phyloP scores from a whole-genome alignment of 2,888 invertebrate species.

The Lochmaea capreae region DNA sequence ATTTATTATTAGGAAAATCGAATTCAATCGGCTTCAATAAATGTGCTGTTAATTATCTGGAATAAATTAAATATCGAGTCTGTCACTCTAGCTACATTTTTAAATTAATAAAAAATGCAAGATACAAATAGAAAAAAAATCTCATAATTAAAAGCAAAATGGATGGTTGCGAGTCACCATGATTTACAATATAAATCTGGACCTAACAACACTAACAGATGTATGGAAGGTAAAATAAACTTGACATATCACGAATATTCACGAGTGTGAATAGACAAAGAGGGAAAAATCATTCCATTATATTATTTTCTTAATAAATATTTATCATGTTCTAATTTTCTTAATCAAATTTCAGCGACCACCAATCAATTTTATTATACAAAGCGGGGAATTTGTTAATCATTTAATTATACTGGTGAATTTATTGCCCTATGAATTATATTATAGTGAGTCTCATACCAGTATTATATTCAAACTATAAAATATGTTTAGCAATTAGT shows the following conservation, averaged over 20 bases:
- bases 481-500: slow-evolving; percentile 11
- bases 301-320: no score
- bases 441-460: neutral
- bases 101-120: no score
- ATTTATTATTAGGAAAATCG: neutral
- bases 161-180: no score
- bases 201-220: no score
- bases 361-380: neutral
- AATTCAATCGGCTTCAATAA: neutral
- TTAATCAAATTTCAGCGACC: neutral
- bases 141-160: no score
- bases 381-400: neutral
- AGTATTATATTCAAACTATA: slow-evolving; percentile 7
- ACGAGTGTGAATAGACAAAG: no score
- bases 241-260: no score
- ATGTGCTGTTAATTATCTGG: neutral
- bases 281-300: no score
- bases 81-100: neutral
- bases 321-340: no score
- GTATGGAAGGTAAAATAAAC: no score
- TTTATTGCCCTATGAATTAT: slow-evolving; percentile 7
- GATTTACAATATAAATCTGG: no score
- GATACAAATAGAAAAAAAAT: no score
- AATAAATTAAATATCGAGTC: neutral
- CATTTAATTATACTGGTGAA: neutral